These are phyloP conservation scores for Paradisaea rubra DNA, from an alignment of 2,113 vertebrate genomes.

Conservation along the genomic window DNA sequence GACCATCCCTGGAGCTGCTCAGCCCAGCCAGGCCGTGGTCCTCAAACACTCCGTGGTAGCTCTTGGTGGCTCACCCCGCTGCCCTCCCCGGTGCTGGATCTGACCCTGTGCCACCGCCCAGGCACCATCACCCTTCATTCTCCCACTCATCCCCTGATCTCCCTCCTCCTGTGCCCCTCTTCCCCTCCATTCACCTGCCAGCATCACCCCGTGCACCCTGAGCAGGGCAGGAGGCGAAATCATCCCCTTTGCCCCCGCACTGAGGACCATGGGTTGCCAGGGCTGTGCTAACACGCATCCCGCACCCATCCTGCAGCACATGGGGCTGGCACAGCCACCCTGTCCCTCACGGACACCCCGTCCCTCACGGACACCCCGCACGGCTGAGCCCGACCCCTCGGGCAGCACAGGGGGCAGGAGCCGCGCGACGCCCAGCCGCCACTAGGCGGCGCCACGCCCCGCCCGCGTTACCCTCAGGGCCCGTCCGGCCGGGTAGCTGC, in stretches of 20 bases:
- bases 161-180: no score
- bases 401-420: neutral
- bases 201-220: neutral
- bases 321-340: neutral
- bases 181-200: neutral
- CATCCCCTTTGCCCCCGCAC: fast-evolving
- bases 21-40: neutral
- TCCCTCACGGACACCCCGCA: neutral
- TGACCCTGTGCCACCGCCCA: neutral
- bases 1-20: neutral
- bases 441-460: neutral
- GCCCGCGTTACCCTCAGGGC: neutral
- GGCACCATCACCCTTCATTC: neutral
- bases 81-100: fast-evolving
- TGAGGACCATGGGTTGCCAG: neutral
- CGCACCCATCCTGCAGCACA: no score
- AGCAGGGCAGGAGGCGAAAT: neutral
- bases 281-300: no score
- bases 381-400: neutral
- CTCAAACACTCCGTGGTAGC: neutral
- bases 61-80: neutral
- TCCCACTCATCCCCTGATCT: no score
- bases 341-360: neutral
- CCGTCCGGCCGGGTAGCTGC: no score
- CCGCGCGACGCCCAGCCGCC: neutral